phyloP scores from a whole-genome alignment of 53 echinoderm and acorn worm species.

The Apostichopus leukothele region DNA sequence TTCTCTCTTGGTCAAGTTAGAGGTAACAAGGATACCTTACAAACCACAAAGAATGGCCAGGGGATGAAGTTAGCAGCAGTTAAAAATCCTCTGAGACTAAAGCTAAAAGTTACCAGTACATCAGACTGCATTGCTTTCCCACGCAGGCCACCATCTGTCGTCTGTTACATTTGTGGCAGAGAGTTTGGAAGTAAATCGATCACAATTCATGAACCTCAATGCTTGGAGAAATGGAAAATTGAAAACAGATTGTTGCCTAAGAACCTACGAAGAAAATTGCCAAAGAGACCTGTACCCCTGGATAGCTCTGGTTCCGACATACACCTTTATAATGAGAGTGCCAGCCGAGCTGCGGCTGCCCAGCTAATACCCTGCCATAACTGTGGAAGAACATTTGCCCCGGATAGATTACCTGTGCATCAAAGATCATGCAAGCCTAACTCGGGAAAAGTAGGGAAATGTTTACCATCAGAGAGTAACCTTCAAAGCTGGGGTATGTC shows the following conservation, averaged over 20 bases:
- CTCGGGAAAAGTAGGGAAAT: not conserved
- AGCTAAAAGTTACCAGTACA: not conserved
- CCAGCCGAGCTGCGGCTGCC: conserved; percentile 70
- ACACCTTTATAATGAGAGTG: conserved; percentile 78
- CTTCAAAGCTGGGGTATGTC: not conserved
- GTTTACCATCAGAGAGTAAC: not conserved
- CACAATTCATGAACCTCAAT: conserved; percentile 95
- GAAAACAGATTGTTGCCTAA: conserved; percentile 85
- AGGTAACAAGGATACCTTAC: not conserved
- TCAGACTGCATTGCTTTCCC: conserved; percentile 45
- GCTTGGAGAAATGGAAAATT: conserved; percentile 88
- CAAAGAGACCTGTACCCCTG: conserved; percentile 67
- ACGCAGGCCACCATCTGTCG: conserved; percentile 66
- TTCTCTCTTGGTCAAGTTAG: not conserved
- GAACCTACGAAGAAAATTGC: conserved; percentile 69
- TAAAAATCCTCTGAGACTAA: conserved; percentile 31
- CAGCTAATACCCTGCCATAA: conserved; percentile 81
- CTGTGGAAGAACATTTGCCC: conserved; percentile 92
- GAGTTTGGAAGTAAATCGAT: conserved; percentile 96
- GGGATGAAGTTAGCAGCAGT: not conserved
- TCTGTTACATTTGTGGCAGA: conserved; percentile 98
- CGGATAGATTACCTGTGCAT: conserved; percentile 87
- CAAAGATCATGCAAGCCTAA: conserved; percentile 67
- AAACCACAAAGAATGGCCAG: not conserved
- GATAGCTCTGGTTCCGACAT: conserved; percentile 26